These are phyloP conservation scores for Natator depressus DNA, from an alignment of 2,113 vertebrate species.

Conservation along the genomic window DNA sequence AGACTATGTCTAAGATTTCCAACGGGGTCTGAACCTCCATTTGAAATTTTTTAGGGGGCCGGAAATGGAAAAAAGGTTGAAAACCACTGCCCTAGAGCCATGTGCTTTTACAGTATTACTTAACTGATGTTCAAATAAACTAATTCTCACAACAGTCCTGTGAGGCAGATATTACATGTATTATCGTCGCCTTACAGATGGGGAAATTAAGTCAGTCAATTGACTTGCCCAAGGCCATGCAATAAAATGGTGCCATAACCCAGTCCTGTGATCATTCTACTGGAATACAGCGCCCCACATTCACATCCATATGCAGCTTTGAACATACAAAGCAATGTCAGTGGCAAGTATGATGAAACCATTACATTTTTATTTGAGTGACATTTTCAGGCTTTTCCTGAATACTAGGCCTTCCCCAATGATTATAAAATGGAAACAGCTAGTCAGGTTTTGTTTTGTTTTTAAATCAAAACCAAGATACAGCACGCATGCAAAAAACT, in stretches of 20 bases:
- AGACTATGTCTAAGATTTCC: too few species aligned
- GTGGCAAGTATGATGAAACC: constrained; percentile 12
- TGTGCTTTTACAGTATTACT: constrained; percentile 12
- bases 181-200: background rate
- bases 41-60: too few species aligned
- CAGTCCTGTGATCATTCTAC: background rate
- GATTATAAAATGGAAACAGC: constrained; percentile 27
- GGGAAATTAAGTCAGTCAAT: background rate
- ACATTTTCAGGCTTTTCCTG: constrained; percentile 45
- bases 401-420: constrained; percentile 28
- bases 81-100: background rate
- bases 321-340: background rate
- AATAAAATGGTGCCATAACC: background rate
- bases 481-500: background rate
- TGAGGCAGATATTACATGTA: background rate
- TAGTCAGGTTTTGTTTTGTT: background rate
- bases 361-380: constrained; percentile 17
- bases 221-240: background rate
- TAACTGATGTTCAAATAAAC: background rate
- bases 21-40: too few species aligned
- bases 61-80: too few species aligned
- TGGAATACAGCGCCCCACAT: background rate
- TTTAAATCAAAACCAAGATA: background rate
- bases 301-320: background rate
- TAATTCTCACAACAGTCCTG: constrained; percentile 11